Evolutionary conservation across 2,797 vertebrate species (phyloP).

Genomic region (Diplodus sargus): DNA sequence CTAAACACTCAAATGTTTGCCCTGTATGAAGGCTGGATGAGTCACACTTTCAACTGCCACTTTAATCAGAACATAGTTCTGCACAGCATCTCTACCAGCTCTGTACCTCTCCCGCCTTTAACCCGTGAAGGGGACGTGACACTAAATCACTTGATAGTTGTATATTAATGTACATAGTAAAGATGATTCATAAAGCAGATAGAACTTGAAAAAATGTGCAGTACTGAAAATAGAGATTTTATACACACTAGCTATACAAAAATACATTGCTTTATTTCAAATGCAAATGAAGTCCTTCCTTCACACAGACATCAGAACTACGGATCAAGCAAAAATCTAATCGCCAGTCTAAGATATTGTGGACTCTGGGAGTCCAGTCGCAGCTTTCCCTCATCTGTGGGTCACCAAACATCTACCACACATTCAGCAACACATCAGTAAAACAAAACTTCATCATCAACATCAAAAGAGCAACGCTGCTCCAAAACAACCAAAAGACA

Average conservation of each 20-base stretch:
- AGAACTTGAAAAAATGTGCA: constrained; percentile 34
- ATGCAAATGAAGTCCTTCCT: constrained; percentile 41
- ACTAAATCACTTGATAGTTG: neutral
- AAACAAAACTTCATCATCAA: constrained; percentile 6
- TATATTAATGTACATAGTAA: neutral
- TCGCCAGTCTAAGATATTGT: constrained; percentile 7
- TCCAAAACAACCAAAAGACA: constrained; percentile 45
- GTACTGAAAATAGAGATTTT: constrained; percentile 65
- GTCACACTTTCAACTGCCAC: neutral
- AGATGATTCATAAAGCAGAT: neutral
- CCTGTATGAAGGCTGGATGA: neutral
- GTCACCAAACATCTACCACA: constrained; percentile 6
- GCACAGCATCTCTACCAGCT: neutral
- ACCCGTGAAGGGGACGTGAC: neutral
- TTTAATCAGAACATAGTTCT: neutral
- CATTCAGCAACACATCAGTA: constrained; percentile 35
- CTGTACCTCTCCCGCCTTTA: neutral
- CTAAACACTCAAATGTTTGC: neutral
- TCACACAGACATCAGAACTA: constrained; percentile 49
- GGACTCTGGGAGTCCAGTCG: constrained; percentile 6
- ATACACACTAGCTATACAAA: constrained; percentile 73
- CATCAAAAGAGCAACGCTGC: constrained; percentile 25
- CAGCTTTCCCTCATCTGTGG: neutral
- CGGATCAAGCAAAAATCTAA: constrained; percentile 19
- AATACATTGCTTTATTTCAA: constrained; percentile 76